Evolutionary conservation across 2,797 vertebrate genomes (phyloP), one percentile per base, ranked within the genome.

Genomic region (Mus caroli): DNA sequence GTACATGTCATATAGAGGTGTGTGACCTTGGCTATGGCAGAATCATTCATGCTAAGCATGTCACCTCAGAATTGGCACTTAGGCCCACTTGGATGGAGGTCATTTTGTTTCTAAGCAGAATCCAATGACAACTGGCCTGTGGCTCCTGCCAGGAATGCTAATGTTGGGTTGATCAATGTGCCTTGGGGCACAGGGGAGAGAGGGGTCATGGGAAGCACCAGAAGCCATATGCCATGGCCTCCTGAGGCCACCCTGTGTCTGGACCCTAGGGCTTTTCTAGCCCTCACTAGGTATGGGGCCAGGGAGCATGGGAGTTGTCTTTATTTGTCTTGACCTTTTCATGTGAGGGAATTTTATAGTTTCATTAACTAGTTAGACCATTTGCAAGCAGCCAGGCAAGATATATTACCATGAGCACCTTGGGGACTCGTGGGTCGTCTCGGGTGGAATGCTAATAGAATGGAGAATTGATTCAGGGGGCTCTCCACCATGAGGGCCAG

Each of bases 291-390:
- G 46, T 86, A 31, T 89, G 43, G 93, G 96, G 90, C 90, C 94
- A 85, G 50, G 96, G 97, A 97, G 94, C 91, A 43, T 85, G n/a
- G 87, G 97, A 95, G 77, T 97, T 97, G 95, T 97, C 98, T 98
- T 98, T 98, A 98, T 98, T 98, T 98, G 97, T 98, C 97, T 96
- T 98, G 98, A 98, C 98, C 98, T 98, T 98, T 98, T 97, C 97
- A 91, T 98, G 98, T 95, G 98, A 98, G 97, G 98, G 98, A 98
- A 98, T 98, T 99, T 99, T 98, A 98, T 98, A 95, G 98, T 98
- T 98, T 97, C 97, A 98, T 98, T 98, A 98, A 98, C 97, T 97
- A 97, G 97, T 96, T 97, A 98, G 98, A 98, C 97, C 97, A 97
- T 98, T 98, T 98, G 98, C 98, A 98, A 98, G 97, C 86, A 73